phyloP scores from a whole-genome alignment of 2,888 invertebrate genomes.

The Lathronympha strigana region DNA sequence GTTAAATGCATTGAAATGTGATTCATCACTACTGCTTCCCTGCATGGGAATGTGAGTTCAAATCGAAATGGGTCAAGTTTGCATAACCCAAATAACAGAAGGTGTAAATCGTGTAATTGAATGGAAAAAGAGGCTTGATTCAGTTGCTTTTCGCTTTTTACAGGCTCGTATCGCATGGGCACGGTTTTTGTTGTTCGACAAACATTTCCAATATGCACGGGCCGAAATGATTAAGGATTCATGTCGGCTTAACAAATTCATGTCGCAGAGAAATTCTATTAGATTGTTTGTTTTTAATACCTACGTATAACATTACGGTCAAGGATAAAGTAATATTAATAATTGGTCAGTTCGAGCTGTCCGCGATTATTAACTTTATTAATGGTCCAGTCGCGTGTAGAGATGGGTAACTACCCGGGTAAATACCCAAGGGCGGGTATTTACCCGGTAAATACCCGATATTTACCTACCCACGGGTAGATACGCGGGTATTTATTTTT shows the following conservation, averaged over 20 bases:
- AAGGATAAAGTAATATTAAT: constrained; percentile 31
- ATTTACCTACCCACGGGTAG: too few species aligned
- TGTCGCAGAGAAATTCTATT: constrained; percentile 5
- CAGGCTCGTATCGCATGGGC: neutral
- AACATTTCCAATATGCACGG: neutral
- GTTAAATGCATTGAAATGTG: constrained; percentile 14
- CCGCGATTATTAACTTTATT: constrained; percentile 50
- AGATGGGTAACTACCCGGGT: too few species aligned
- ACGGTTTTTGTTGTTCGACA: neutral
- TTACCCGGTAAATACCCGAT: too few species aligned
- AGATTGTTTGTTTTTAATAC: constrained; percentile 21
- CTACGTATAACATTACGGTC: constrained; percentile 23
- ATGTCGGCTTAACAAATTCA: constrained; percentile 12
- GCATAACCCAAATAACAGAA: neutral
- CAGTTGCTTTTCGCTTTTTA: constrained; percentile 5
- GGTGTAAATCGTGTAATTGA: constrained; percentile 13
- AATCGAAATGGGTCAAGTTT: constrained; percentile 23
- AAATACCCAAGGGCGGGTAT: too few species aligned
- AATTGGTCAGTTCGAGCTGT: constrained; percentile 49
- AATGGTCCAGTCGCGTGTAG: constrained; percentile 3
- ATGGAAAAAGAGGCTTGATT: constrained; percentile 6
- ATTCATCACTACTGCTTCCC: constrained; percentile 1
- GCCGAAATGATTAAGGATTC: neutral
- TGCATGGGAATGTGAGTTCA: constrained; percentile 12
- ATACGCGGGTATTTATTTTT: too few species aligned